Conservation (phyloP, 2,888 invertebrate genomes). For the Punctoribates punctum region DNA sequence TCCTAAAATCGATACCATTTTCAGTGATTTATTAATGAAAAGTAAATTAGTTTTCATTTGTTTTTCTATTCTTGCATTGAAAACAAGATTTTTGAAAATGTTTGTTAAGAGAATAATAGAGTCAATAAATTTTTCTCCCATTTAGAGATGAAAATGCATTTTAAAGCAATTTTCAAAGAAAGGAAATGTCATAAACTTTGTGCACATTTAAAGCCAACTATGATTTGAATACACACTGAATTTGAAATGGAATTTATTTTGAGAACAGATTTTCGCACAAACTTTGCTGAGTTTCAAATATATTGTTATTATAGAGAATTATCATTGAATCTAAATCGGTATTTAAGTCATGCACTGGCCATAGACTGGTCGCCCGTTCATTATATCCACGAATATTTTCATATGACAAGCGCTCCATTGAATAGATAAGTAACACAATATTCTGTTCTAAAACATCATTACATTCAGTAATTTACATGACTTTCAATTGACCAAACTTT, state of each 20-base stretch:
- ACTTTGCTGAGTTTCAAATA: neutral
- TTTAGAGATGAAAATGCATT: conserved; percentile 5
- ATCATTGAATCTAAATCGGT: conserved; percentile 28
- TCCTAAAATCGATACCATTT: no score
- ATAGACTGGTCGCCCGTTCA: neutral
- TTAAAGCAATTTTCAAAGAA: neutral
- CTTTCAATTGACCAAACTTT: neutral
- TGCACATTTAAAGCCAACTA: neutral
- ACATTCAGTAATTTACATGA: neutral
- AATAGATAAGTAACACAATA: no score
- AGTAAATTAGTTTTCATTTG: no score
- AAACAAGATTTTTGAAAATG: neutral
- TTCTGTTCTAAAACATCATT: neutral
- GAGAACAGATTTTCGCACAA: conserved; percentile 5
- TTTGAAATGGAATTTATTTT: neutral
- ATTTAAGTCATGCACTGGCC: conserved; percentile 28
- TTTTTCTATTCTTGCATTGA: no score
- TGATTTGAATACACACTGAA: conserved; percentile 10
- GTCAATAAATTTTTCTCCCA: neutral
- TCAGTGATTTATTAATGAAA: no score
- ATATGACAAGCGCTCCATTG: no score
- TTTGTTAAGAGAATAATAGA: neutral
- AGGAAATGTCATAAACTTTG: conserved; percentile 10
- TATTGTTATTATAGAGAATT: conserved; percentile 5
- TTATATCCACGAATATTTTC: neutral